Base-by-base conservation (phyloP, 2,113 vertebrate genomes). In the Nothobranchius kuhntae region DNA sequence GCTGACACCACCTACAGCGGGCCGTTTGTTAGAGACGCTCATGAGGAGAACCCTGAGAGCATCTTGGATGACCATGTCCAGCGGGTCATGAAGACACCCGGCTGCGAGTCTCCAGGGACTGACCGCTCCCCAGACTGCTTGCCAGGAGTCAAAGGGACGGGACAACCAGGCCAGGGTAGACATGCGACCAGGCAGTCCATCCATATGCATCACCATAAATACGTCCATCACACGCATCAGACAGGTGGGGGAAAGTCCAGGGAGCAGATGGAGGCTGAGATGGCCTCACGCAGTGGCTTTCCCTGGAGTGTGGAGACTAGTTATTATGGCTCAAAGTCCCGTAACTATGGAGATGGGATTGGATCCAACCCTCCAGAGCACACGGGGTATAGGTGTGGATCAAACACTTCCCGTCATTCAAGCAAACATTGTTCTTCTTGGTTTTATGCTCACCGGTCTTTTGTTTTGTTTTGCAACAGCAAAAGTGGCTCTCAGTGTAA, bases 61-160 rank as follows among this genome's bases (percentile, higher is more conserved):
- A 99, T 99, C 88, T 93, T 99, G 11, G 98, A 99, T 0, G 98
- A 99, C 47, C 98, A 99, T 0, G 98, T 99, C 4, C 96, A 96
- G 82, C 93, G 98, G 0, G 98, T 99, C 70, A 96, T 99, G 96
- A 96, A 96, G 87, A 98, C 96, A 0, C 97, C 98, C 0, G 95
- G 95, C 61, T 95, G 96, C 86, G 96, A 97, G 70, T 99, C 97
- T 0, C 96, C 96, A 0, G 94, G 96, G 1, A 93, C 95, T 0
- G 95, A 95, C 3, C 95, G 94, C 15, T 98, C 97, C 2, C 97
- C 96, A 0, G 96, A 98, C 3, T 92, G 91, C 0, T 86, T 91
- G 40, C 85, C 92, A 0, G 51, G 86, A 4, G 81, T 86, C 50
- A 95, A 93, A 89, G 87, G 92, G 52, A 8, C 79, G 14, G 90